These are phyloP conservation scores for Rana temporaria DNA, from an alignment of 2,113 vertebrate species.

Conservation along the genomic window DNA sequence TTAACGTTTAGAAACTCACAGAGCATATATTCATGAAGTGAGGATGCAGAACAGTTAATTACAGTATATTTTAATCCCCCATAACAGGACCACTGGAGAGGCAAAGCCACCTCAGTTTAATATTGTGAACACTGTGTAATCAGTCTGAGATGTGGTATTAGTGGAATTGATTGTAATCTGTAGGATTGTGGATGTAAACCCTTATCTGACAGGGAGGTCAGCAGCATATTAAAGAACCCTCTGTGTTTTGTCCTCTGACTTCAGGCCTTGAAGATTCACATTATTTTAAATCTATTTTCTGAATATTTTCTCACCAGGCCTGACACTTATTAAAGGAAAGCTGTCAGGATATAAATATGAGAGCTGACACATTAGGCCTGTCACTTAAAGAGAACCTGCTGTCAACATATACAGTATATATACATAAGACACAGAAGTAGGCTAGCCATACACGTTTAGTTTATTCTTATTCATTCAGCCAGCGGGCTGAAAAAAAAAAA, in stretches of 20 bases:
- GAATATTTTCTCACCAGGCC: no score
- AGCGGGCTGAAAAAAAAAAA: no score
- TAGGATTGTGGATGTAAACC: constrained; percentile 25
- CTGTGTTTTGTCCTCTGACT: background rate
- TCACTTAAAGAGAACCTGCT: no score
- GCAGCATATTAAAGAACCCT: background rate
- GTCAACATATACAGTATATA: no score
- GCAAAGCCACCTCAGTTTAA: constrained; percentile 20
- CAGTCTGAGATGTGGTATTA: constrained; percentile 38
- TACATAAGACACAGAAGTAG: no score
- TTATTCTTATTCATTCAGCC: no score
- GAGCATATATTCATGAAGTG: background rate
- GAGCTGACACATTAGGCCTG: no score
- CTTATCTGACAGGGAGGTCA: constrained; percentile 23
- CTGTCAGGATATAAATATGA: no score
- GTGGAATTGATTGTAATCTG: constrained; percentile 28
- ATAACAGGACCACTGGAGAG: constrained; percentile 20
- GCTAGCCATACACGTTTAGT: no score
- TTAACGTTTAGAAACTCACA: background rate
- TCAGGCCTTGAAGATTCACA: background rate
- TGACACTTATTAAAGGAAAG: no score
- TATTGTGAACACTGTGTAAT: constrained; percentile 24
- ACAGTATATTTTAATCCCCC: constrained; percentile 20
- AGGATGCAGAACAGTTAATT: constrained; percentile 15
- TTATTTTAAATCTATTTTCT: no score